Percentiles rank a stretch among this genome's conserved stretches.
phyloP scores from a whole-genome alignment of 2,113 vertebrate species.

The Eidolon helvum region DNA sequence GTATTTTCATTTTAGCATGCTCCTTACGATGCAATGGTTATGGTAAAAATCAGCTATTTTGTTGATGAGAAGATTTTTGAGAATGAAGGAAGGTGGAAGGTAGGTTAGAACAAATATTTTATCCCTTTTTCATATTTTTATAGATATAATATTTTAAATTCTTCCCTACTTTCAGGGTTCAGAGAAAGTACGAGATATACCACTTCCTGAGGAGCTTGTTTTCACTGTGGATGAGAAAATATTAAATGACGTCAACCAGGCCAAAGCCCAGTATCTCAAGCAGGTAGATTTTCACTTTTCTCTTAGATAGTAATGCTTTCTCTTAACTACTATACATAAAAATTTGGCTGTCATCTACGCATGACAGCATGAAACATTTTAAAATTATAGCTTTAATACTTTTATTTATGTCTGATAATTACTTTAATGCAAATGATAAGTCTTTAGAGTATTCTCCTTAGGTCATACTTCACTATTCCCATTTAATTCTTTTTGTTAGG shows the following conservation, averaged over 20 bases:
- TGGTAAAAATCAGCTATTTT: slow-evolving; percentile 87
- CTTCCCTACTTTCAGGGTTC: slow-evolving; percentile 85
- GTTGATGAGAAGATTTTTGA: slow-evolving; percentile 88
- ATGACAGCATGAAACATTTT: background rate
- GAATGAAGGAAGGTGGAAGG: slow-evolving; percentile 94
- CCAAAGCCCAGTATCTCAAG: slow-evolving; percentile 89
- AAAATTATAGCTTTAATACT: background rate
- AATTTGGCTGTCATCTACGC: background rate
- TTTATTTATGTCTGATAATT: background rate
- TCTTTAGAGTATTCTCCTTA: background rate
- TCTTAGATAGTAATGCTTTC: background rate
- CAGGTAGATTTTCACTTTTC: slow-evolving; percentile 80
- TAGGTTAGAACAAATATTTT: slow-evolving; percentile 75
- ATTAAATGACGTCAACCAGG: slow-evolving; percentile 80
- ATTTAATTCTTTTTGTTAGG: slow-evolving; percentile 78
- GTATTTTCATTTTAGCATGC: slow-evolving; percentile 88
- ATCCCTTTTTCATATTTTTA: background rate
- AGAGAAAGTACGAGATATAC: slow-evolving; percentile 84
- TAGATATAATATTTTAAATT: slow-evolving; percentile 19
- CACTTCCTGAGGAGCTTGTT: slow-evolving; percentile 90
- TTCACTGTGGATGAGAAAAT: slow-evolving; percentile 92
- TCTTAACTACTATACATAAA: background rate
- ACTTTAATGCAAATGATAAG: background rate
- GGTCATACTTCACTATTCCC: background rate
- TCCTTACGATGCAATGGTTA: slow-evolving; percentile 94